A percentile compares a stretch with the other conserved stretches of the same genome.
phyloP scores from a whole-genome alignment of 2,797 vertebrate species.

The Scolopax bukidnonensis region DNA sequence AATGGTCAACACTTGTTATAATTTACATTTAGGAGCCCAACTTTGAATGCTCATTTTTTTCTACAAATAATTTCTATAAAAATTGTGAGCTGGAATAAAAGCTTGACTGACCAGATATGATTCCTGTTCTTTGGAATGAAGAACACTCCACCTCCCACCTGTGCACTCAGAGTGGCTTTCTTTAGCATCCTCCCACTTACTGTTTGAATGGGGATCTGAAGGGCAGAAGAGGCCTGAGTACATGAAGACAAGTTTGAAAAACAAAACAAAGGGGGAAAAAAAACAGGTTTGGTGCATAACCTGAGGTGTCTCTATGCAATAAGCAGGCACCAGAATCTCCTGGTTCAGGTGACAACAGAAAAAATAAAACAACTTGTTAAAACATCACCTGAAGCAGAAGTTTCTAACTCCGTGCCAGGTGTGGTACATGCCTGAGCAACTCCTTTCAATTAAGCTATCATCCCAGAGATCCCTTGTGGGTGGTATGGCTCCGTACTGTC shows the following conservation, averaged over 20 bases:
- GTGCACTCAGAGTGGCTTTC: not conserved
- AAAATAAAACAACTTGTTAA: slow-evolving; percentile 62
- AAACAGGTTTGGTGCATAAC: not conserved
- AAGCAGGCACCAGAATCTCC: slow-evolving; percentile 23
- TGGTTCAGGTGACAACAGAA: slow-evolving; percentile 37
- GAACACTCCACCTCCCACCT: not conserved
- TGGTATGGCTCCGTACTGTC: not conserved
- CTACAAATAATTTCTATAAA: not conserved
- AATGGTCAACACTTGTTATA: not conserved
- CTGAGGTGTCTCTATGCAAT: not conserved
- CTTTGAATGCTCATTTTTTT: not conserved
- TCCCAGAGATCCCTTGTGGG: not conserved
- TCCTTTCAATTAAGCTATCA: slow-evolving; percentile 34
- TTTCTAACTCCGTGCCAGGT: slow-evolving; percentile 28
- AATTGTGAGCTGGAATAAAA: not conserved
- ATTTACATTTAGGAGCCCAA: not conserved
- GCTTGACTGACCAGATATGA: not conserved
- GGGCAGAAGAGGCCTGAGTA: not conserved
- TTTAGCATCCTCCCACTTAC: not conserved
- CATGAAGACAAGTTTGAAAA: not conserved
- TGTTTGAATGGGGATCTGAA: slow-evolving; percentile 1
- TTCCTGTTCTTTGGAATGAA: slow-evolving; percentile 6
- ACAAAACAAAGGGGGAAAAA: not conserved
- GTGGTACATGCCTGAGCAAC: slow-evolving; percentile 51
- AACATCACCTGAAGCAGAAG: slow-evolving; percentile 61